Percentiles rank a stretch among this genome's conserved stretches.
phyloP scores from a whole-genome alignment of 2,888 invertebrate genomes.

The Oegoconia quadripuncta region DNA sequence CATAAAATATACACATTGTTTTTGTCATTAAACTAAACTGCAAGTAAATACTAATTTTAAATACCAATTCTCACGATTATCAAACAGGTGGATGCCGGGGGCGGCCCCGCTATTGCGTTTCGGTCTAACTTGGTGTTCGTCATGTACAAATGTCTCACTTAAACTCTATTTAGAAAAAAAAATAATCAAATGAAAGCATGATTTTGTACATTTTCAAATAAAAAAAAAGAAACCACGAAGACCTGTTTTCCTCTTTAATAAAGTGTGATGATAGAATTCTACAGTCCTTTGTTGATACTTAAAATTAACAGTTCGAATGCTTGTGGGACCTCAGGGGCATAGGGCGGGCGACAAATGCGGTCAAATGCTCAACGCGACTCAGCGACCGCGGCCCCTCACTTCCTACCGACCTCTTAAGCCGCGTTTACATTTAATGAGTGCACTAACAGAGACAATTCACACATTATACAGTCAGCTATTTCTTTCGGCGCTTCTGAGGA shows the following conservation, averaged over 20 bases:
- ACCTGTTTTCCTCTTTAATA: constrained; percentile 57
- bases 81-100: constrained; percentile 51
- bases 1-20: constrained; percentile 80
- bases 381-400: background rate
- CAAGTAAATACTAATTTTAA: constrained; percentile 80
- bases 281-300: constrained; percentile 71
- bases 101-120: constrained; percentile 43
- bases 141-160: constrained; percentile 74
- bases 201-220: constrained; percentile 76
- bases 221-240: constrained; percentile 59
- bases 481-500: too few relatives aligned
- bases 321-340: constrained; percentile 28
- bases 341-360: constrained; percentile 43
- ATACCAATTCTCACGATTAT: constrained; percentile 72
- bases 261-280: constrained; percentile 76
- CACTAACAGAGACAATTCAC: too few relatives aligned
- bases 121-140: constrained; percentile 49
- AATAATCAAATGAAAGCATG: constrained; percentile 72
- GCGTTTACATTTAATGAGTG: too few relatives aligned
- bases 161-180: constrained; percentile 72
- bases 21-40: constrained; percentile 79
- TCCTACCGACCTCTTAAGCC: background rate
- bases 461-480: too few relatives aligned
- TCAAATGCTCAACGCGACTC: constrained; percentile 44
- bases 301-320: constrained; percentile 68